Evolutionary conservation across 2,888 invertebrate species (phyloP).

Genomic region (Phalera bucephala): DNA sequence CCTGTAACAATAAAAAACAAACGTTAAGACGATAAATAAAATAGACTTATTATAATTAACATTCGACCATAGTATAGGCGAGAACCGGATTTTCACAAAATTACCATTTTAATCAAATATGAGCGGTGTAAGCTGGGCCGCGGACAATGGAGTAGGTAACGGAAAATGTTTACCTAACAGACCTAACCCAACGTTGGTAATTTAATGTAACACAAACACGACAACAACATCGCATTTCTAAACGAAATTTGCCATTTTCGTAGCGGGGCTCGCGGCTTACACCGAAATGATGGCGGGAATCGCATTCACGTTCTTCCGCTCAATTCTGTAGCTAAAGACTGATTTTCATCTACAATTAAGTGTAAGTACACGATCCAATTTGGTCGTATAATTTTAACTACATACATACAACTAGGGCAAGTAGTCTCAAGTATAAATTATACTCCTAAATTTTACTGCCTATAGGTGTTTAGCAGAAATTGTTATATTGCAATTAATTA

Average conservation of each 20-base stretch:
- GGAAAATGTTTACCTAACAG: constrained; percentile 58
- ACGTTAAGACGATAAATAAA: constrained; percentile 6
- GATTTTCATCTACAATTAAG: constrained; percentile 37
- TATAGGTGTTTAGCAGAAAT: too few species aligned
- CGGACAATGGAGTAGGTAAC: constrained; percentile 54
- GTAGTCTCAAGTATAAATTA: too few species aligned
- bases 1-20: constrained; percentile 48
- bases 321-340: constrained; percentile 35
- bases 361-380: constrained; percentile 24
- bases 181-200: constrained; percentile 56
- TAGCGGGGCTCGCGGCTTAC: constrained; percentile 29
- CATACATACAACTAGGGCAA: constrained; percentile 2
- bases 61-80: constrained; percentile 17
- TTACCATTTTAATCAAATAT: constrained; percentile 52
- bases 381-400: constrained; percentile 6
- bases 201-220: constrained; percentile 66
- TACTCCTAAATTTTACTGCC: too few species aligned
- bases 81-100: constrained; percentile 30
- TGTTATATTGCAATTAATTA: too few species aligned
- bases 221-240: constrained; percentile 55
- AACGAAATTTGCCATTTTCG: constrained; percentile 50
- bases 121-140: constrained; percentile 35
- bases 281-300: constrained; percentile 15
- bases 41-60: constrained; percentile 20
- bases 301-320: constrained; percentile 29